Conservation (phyloP, 2,888 invertebrate genomes). For the Pyrocoelia pectoralis region DNA sequence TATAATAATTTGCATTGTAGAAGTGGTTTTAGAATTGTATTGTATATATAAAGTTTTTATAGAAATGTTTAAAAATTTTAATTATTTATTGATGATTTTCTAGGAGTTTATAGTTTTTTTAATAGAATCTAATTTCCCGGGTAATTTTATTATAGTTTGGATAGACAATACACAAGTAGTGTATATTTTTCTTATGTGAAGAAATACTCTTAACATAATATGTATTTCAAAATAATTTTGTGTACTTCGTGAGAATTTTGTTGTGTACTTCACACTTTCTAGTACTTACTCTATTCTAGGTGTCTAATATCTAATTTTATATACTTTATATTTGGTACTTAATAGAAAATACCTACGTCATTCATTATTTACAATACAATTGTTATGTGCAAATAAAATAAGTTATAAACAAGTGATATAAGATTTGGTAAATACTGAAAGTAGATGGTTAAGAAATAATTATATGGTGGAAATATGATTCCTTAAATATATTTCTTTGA, state of each 20-base stretch:
- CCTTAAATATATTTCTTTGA: no score
- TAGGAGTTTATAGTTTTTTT: not conserved
- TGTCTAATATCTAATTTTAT: not conserved
- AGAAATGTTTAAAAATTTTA: not conserved
- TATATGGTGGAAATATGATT: no score
- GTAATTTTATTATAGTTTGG: not conserved
- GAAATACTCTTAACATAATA: not conserved
- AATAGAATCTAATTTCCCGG: not conserved
- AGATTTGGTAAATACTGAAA: no score
- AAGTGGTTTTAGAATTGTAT: not conserved
- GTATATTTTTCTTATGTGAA: not conserved
- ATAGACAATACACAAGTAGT: not conserved
- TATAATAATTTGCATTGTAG: not conserved
- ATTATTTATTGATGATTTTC: not conserved
- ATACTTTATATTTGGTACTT: not conserved
- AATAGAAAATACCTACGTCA: not conserved
- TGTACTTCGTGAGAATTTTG: not conserved
- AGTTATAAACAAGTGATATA: no score
- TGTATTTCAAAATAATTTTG: not conserved
- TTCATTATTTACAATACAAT: no score
- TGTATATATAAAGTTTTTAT: slow-evolving; percentile 1
- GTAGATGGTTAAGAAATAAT: no score
- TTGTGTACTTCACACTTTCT: not conserved
- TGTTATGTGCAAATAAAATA: no score
- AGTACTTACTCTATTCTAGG: not conserved